These are phyloP conservation scores for Anser brachyrhynchus DNA, from an alignment of 2,113 vertebrate species.

Conservation along the genomic window DNA sequence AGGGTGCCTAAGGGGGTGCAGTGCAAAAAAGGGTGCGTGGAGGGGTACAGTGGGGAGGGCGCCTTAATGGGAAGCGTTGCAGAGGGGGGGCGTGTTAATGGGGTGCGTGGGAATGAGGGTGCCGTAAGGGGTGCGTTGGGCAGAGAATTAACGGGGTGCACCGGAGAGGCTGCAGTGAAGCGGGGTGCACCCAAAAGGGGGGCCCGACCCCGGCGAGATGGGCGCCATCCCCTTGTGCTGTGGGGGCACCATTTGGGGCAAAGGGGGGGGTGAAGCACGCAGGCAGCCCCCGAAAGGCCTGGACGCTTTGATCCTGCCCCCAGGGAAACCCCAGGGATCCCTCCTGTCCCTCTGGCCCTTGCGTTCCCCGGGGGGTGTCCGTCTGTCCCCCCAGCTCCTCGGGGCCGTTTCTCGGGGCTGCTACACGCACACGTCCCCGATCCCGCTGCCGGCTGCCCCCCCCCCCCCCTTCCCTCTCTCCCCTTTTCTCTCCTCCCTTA, in stretches of 20 bases:
- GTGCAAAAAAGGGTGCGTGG: neutral
- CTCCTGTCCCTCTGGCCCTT: neutral
- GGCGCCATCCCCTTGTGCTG: no score
- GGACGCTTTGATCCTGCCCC: no score
- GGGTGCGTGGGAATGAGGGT: no score
- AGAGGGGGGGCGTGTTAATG: neutral
- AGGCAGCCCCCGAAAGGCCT: neutral
- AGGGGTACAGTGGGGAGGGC: neutral
- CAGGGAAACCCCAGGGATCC: neutral
- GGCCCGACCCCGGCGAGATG: no score
- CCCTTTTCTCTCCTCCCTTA: slow-evolving; percentile 61
- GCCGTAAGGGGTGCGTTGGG: no score
- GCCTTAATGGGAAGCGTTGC: fast-evolving
- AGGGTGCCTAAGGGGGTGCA: fast-evolving
- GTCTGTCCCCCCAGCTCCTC: no score
- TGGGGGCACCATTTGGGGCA: no score
- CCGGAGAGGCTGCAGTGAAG: neutral
- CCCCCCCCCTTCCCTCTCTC: neutral
- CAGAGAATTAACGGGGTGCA: neutral
- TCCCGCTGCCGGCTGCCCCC: neutral
- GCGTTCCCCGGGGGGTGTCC: neutral
- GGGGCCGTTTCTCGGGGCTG: slow-evolving; percentile 37
- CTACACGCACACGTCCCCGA: neutral
- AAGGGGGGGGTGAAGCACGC: neutral
- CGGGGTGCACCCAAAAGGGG: neutral